Evolutionary conservation across 2,113 vertebrate species (phyloP), one percentile per base, ranked within the genome.

Genomic region (Pica pica): DNA sequence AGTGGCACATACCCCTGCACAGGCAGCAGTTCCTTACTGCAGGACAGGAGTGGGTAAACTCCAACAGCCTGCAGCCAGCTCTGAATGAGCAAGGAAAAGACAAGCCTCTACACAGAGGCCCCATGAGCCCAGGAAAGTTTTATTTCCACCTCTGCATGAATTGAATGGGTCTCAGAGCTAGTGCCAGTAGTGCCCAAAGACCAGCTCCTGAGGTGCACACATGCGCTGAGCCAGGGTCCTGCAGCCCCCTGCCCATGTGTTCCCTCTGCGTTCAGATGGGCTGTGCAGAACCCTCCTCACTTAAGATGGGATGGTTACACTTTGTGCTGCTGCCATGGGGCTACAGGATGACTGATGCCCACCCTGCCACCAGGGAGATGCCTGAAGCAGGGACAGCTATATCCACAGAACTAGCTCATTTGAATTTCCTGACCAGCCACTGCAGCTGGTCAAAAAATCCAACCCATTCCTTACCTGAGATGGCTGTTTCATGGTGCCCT

Each of bases 231-330:
- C 42, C 63, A 23, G 0, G 10, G 42, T 13, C 30, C 73, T 19
- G 4, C 56, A 68, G 61, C 35, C 50, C 28, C 35, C 27, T 17
- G 79, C 7, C 20, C 35, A 1, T 1, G 9, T 9, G 82, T 3
- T 50, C 10, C 0, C 27, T 12, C n/a, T 0, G 0, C 1, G 19
- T 3, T 39, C 59, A 50, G 6, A 23, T 0, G 18, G 87, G 65
- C 83, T n/a, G 44, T 13, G 4, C 21, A 83, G 61, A 60, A 42
- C 9, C 23, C 18, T 53, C 8, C 35, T 28, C 28, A 2, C 24
- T 53, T 6, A 2, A 13, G 44, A 57, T 6, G 9, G 41, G 16
- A 31, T 2, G 30, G 47, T 39, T 24, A 44, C 39, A 26, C 31
- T 50, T 18, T 12, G 11, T 20, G 15, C 67, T 37, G 37, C 53